Evolutionary conservation across 2,888 invertebrate species (phyloP).

Genomic region (Pachycephus smyrnensis): DNA sequence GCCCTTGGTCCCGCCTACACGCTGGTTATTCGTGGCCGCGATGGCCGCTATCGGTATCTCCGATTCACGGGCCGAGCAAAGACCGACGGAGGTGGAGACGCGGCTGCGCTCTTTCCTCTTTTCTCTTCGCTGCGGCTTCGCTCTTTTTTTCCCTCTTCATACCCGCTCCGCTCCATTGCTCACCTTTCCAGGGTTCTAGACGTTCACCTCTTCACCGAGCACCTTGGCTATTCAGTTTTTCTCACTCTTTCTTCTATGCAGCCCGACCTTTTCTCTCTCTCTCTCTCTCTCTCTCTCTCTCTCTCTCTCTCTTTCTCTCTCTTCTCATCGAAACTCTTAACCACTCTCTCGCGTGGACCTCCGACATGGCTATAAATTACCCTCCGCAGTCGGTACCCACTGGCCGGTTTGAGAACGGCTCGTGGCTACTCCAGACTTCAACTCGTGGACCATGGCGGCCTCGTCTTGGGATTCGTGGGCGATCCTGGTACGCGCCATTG

Average conservation of each 20-base stretch:
- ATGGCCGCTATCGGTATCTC: constrained; percentile 63
- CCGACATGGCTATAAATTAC: constrained; percentile 39
- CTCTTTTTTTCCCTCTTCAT: constrained; percentile 16
- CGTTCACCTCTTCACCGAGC: not conserved
- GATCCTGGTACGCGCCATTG: not conserved
- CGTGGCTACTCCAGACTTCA: not conserved
- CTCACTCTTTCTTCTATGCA: not conserved
- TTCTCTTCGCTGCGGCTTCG: constrained; percentile 17
- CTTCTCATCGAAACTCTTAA: constrained; percentile 20
- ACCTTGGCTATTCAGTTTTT: not conserved
- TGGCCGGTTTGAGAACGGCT: not conserved
- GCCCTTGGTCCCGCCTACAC: constrained; percentile 64
- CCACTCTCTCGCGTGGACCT: constrained; percentile 6
- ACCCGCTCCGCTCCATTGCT: constrained; percentile 14
- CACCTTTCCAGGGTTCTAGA: not conserved
- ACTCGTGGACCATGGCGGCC: not conserved
- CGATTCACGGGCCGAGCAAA: constrained; percentile 44
- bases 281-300: constrained; percentile 10
- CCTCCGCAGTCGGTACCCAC: constrained; percentile 2
- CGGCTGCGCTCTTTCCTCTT: constrained; percentile 51
- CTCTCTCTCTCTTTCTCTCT: constrained; percentile 5
- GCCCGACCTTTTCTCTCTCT: constrained; percentile 9
- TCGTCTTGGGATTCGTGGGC: not conserved
- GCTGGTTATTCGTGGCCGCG: constrained; percentile 57
- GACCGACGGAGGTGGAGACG: constrained; percentile 59